These are phyloP conservation scores for Nephrotoma guestfalica DNA, from an alignment of 2,888 invertebrate genomes.

Conservation along the genomic window DNA sequence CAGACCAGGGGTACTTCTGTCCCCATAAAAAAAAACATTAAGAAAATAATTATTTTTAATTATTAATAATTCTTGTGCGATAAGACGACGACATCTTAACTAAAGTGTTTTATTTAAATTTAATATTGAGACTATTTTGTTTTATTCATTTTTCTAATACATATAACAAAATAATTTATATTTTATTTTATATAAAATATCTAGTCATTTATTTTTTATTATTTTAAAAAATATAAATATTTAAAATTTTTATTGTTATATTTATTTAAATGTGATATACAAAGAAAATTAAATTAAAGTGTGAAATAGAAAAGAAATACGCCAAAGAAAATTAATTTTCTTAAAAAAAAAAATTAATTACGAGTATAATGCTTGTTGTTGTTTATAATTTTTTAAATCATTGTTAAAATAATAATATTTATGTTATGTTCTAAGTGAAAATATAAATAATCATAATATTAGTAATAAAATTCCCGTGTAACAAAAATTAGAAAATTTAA, in stretches of 20 bases:
- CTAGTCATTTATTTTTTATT: not conserved
- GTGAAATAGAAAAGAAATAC: not conserved
- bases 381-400: not conserved
- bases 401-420: not conserved
- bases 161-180: not conserved
- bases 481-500: not conserved
- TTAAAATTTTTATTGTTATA: not conserved
- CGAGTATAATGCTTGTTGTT: not conserved
- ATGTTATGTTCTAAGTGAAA: not conserved
- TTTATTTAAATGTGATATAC: not conserved
- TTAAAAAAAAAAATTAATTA: not conserved
- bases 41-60: not conserved
- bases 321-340: not conserved
- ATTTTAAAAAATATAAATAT: not conserved
- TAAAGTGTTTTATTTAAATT: not conserved
- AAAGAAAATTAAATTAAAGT: not conserved
- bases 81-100: not conserved
- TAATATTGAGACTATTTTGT: not conserved
- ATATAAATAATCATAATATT: not conserved
- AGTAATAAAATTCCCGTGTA: not conserved
- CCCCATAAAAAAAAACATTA: conserved; percentile 22
- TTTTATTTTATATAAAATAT: not conserved
- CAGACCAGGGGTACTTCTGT: conserved; percentile 33
- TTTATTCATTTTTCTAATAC: not conserved
- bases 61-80: not conserved